phyloP scores from a whole-genome alignment of 2,888 invertebrate species.

The Hypsopygia costalis region DNA sequence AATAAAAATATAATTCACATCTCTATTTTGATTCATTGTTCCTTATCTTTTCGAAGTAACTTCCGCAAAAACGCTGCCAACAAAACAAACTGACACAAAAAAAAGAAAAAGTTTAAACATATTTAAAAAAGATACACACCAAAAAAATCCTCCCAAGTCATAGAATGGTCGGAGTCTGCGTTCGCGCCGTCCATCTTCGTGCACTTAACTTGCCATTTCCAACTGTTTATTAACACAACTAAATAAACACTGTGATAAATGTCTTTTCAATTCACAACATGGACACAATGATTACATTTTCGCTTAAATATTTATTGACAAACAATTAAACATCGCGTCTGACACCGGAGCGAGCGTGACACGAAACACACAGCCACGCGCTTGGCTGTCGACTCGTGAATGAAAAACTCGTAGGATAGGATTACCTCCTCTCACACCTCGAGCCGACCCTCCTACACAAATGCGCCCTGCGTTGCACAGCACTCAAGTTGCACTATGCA shows the following conservation, averaged over 20 bases:
- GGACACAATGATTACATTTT: slow-evolving; percentile 33
- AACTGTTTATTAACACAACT: slow-evolving; percentile 20
- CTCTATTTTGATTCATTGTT: too few species aligned
- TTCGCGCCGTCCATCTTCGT: slow-evolving; percentile 75
- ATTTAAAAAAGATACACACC: slow-evolving; percentile 67
- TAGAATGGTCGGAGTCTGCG: slow-evolving; percentile 84
- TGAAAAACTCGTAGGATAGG: slow-evolving; percentile 34
- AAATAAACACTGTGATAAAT: slow-evolving; percentile 27
- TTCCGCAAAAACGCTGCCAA: too few species aligned
- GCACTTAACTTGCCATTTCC: slow-evolving; percentile 48
- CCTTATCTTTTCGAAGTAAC: too few species aligned
- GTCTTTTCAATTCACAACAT: slow-evolving; percentile 36
- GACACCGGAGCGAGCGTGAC: slow-evolving; percentile 27
- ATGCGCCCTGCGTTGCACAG: slow-evolving; percentile 5
- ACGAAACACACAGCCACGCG: slow-evolving; percentile 37
- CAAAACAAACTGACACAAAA: too few species aligned
- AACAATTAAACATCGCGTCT: slow-evolving; percentile 59
- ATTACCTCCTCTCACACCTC: slow-evolving; percentile 12
- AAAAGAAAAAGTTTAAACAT: too few species aligned
- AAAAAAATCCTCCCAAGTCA: slow-evolving; percentile 87
- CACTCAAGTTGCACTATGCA: background rate
- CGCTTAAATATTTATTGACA: slow-evolving; percentile 54
- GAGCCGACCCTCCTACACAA: slow-evolving; percentile 8
- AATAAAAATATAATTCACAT: slow-evolving; percentile 7
- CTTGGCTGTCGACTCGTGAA: slow-evolving; percentile 44